phyloP scores from a whole-genome alignment of 2,113 vertebrate genomes.

The Lontra canadensis region DNA sequence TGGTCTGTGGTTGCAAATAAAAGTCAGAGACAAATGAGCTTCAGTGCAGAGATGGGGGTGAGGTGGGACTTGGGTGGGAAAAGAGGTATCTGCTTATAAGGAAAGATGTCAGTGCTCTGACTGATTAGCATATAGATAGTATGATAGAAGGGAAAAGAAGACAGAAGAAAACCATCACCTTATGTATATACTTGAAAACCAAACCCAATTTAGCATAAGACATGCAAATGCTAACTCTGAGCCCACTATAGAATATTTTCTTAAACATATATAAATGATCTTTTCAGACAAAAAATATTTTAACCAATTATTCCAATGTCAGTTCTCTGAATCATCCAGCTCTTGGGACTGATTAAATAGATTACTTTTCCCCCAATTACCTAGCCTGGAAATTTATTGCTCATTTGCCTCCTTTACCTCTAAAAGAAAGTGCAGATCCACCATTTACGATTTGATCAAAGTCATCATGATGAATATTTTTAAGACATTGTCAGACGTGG shows the following conservation, averaged over 20 bases:
- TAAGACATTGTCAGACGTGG: conserved; percentile 48
- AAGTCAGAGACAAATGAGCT: background rate
- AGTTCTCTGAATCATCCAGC: conserved; percentile 48
- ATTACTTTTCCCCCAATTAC: conserved; percentile 47
- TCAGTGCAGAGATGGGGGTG: background rate
- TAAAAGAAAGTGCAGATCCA: conserved; percentile 64
- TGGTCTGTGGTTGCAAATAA: background rate
- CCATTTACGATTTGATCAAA: conserved; percentile 69
- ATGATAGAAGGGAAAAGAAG: background rate
- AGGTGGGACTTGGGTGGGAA: background rate
- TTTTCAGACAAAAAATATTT: conserved; percentile 36
- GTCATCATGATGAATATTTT: conserved; percentile 73
- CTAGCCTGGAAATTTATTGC: conserved; percentile 59
- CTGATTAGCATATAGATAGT: background rate
- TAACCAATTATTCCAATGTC: conserved; percentile 19
- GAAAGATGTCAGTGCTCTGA: background rate
- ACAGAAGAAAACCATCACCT: background rate
- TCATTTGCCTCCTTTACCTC: conserved; percentile 53
- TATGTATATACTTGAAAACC: background rate
- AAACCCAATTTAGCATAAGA: background rate
- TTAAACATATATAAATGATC: background rate
- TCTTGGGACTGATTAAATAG: conserved; percentile 59
- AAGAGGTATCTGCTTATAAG: background rate
- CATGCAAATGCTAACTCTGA: background rate
- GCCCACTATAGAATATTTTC: background rate